A percentile compares a stretch with the other conserved stretches of the same genome.
Evolutionary conservation across 2,888 invertebrate species (phyloP).

Genomic region (Cordilura impudica): DNA sequence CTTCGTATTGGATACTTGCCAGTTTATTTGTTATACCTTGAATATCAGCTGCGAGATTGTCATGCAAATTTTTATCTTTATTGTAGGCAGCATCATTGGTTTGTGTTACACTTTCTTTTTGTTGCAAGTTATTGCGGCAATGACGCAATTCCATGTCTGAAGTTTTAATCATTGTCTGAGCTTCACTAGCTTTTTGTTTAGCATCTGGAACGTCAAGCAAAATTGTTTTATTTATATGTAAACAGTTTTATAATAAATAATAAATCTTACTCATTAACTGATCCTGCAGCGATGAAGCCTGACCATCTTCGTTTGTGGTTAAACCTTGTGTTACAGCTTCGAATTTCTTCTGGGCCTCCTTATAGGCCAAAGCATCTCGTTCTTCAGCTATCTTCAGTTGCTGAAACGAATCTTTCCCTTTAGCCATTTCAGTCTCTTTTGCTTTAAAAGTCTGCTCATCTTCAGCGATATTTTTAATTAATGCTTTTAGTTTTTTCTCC

Average conservation of each 20-base stretch:
- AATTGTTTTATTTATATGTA: no score
- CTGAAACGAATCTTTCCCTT: conserved; percentile 83
- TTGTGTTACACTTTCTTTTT: conserved; percentile 83
- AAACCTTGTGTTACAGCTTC: conserved; percentile 92
- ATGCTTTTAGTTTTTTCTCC: conserved; percentile 83
- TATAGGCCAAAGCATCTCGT: conserved; percentile 83
- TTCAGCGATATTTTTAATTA: conserved; percentile 83
- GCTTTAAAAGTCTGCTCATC: conserved; percentile 82
- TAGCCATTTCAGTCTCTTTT: conserved; percentile 82
- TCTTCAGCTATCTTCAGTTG: conserved; percentile 84
- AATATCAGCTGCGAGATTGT: conserved; percentile 80
- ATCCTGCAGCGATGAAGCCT: conserved; percentile 90
- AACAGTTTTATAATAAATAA: no score
- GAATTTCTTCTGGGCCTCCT: conserved; percentile 86
- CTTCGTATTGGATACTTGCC: conserved; percentile 81
- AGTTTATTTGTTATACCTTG: conserved; percentile 79
- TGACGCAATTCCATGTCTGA: conserved; percentile 86
- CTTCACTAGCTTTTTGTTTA: conserved; percentile 86
- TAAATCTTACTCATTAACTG: conserved; percentile 90
- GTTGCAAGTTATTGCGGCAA: conserved; percentile 81
- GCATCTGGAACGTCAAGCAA: conserved; percentile 80
- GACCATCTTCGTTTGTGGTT: conserved; percentile 87
- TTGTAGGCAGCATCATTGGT: conserved; percentile 83
- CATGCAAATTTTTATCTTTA: conserved; percentile 82
- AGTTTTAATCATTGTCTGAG: conserved; percentile 88